Conservation (phyloP, 2,888 invertebrate genomes). For the Diaperis boleti region DNA sequence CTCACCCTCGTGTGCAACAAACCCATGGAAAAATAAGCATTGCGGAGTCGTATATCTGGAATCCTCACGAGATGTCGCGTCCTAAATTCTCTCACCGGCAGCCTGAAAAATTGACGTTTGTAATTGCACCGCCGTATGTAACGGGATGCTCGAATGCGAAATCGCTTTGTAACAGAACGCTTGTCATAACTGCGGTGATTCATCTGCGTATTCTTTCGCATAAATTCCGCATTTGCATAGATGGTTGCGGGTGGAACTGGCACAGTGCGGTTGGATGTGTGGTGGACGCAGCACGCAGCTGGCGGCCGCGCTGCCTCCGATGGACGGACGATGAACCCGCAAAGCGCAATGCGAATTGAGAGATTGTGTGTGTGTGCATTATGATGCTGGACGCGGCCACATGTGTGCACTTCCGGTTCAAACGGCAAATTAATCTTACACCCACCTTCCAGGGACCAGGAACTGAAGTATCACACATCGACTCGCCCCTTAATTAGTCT, state of each 20-base stretch:
- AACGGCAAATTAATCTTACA: too few relatives aligned
- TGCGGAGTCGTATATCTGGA: conserved; percentile 31
- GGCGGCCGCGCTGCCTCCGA: neutral
- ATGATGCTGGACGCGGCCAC: too few relatives aligned
- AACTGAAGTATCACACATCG: too few relatives aligned
- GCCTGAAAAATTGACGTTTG: conserved; percentile 31
- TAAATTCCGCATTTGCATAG: conserved; percentile 56
- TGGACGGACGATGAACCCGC: conserved; percentile 1
- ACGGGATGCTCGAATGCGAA: conserved; percentile 24
- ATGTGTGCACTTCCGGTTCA: too few relatives aligned
- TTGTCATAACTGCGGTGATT: conserved; percentile 42
- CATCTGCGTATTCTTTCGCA: conserved; percentile 54
- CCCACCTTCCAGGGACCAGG: too few relatives aligned
- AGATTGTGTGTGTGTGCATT: too few relatives aligned
- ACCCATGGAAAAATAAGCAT: conserved; percentile 33
- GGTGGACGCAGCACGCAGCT: conserved; percentile 10
- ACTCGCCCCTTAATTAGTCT: too few relatives aligned
- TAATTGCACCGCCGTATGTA: conserved; percentile 18
- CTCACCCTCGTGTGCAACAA: conserved; percentile 40
- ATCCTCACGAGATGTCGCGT: conserved; percentile 34
- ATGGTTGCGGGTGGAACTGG: conserved; percentile 50
- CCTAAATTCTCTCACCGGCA: conserved; percentile 27
- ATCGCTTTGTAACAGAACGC: conserved; percentile 31
- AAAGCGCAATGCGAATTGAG: conserved; percentile 14
- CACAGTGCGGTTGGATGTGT: conserved; percentile 31